phyloP scores from a whole-genome alignment of 2,113 vertebrate species.

The Riparia riparia region DNA sequence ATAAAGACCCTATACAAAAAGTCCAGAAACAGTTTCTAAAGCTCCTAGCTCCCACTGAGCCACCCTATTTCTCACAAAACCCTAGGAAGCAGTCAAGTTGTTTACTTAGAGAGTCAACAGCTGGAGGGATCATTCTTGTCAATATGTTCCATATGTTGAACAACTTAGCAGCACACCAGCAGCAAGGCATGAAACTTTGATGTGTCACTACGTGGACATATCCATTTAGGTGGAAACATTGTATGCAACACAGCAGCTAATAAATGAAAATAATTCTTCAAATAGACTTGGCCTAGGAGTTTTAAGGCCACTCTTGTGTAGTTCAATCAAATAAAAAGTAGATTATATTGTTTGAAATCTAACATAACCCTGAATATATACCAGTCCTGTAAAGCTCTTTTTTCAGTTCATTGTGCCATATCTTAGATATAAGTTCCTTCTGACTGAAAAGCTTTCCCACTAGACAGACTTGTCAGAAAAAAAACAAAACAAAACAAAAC shows the following conservation, averaged over 20 bases:
- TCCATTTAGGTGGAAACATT: background rate
- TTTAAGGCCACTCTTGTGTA: background rate
- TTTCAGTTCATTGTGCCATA: background rate
- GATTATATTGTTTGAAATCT: background rate
- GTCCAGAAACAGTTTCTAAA: background rate
- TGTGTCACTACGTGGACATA: background rate
- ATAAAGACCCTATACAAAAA: background rate
- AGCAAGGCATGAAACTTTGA: background rate
- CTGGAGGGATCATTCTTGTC: background rate
- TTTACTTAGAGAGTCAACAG: background rate
- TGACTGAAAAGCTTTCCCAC: background rate
- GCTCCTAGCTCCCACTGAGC: background rate
- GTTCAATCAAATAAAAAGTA: background rate
- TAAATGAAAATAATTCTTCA: background rate
- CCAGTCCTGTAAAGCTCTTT: background rate
- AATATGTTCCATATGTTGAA: background rate
- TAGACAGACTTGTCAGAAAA: background rate
- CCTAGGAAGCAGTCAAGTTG: background rate
- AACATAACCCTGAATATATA: background rate
- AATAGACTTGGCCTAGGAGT: background rate
- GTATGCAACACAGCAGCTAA: background rate
- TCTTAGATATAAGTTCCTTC: background rate
- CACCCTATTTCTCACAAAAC: background rate
- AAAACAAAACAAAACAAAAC: background rate
- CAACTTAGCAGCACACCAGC: background rate